Evolutionary conservation across 2,113 vertebrate species (phyloP).

Genomic region (Stictonetta naevosa): DNA sequence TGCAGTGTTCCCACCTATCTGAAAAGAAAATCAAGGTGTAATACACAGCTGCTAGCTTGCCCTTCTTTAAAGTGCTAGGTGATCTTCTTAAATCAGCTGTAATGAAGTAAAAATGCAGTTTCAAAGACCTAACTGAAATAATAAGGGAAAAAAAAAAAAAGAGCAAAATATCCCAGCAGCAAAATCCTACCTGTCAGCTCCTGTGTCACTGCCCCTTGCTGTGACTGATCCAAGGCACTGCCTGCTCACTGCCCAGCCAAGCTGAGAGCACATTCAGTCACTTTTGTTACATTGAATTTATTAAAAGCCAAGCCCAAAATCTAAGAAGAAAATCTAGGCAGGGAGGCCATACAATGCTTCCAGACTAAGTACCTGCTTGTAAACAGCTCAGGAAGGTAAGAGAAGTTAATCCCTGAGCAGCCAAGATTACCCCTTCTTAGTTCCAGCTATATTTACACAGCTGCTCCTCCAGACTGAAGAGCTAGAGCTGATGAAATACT

Average conservation of each 20-base stretch:
- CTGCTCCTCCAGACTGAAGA: constrained; percentile 18
- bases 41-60: background rate
- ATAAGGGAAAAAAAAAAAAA: background rate
- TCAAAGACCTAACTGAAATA: background rate
- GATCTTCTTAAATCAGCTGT: background rate
- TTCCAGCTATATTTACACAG: constrained; percentile 34
- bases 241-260: accelerated
- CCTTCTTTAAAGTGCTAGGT: background rate
- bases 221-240: background rate
- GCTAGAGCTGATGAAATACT: background rate
- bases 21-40: background rate
- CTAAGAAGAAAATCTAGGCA: background rate
- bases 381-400: background rate
- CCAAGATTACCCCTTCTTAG: constrained; percentile 22
- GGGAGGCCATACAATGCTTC: background rate
- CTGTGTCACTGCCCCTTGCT: background rate
- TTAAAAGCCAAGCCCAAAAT: background rate
- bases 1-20: background rate
- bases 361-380: background rate
- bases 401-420: constrained; percentile 9
- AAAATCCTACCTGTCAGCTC: background rate
- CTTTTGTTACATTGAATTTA: background rate
- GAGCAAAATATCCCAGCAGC: background rate
- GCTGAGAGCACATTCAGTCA: accelerated
- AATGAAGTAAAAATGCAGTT: background rate